These are phyloP conservation scores for Delphinus delphis DNA, from an alignment of 2,113 vertebrate species.

Conservation along the genomic window DNA sequence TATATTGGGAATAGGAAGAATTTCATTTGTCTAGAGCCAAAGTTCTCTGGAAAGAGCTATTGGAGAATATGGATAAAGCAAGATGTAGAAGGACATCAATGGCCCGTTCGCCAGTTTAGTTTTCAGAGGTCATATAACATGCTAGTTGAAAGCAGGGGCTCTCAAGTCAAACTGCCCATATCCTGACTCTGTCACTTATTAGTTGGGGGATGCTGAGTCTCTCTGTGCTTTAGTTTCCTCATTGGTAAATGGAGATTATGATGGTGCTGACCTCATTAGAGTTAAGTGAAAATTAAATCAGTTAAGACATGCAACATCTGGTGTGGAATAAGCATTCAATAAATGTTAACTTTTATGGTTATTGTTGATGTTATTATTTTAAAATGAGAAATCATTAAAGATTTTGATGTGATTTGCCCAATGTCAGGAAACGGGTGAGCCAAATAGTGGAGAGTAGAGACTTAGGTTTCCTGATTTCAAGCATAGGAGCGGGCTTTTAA, in stretches of 20 bases:
- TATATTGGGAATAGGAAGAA: background rate
- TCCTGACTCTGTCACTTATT: background rate
- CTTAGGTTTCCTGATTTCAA: background rate
- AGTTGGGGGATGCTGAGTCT: background rate
- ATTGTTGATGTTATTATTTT: background rate
- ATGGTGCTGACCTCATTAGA: background rate
- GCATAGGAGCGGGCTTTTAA: background rate
- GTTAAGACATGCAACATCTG: background rate
- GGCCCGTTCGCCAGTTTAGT: rapidly evolving
- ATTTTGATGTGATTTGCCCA: background rate
- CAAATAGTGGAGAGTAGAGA: background rate
- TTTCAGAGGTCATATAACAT: background rate
- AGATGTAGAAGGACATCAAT: background rate
- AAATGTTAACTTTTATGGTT: conserved; percentile 26
- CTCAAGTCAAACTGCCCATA: background rate
- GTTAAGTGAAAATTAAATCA: background rate
- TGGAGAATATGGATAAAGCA: background rate
- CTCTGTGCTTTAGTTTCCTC: background rate
- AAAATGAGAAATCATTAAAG: background rate
- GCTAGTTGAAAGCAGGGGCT: background rate
- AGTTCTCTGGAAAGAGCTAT: background rate
- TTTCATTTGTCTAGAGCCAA: background rate
- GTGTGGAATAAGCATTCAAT: background rate
- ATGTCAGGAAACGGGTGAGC: background rate
- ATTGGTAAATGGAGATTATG: background rate